Evolutionary conservation across 1,140 invertebrate species (phyloP).

Genomic region (Hyles euphorbiae): DNA sequence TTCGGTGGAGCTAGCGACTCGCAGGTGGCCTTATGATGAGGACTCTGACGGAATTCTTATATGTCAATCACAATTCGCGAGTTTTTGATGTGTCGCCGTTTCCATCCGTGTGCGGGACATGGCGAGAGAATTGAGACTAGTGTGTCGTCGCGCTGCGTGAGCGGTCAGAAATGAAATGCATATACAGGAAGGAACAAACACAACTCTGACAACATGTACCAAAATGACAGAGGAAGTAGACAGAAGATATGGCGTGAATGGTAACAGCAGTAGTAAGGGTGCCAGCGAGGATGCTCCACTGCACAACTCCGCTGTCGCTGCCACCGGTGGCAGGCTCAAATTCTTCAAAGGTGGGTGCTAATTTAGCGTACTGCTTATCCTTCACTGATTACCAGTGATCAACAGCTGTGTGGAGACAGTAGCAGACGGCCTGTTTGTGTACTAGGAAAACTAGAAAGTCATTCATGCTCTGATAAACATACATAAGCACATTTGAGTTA

Average conservation of each 20-base stretch:
- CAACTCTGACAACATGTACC: slow-evolving; percentile 79
- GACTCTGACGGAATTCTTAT: slow-evolving; percentile 60
- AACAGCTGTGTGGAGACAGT: slow-evolving; percentile 1
- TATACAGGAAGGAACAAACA: slow-evolving; percentile 75
- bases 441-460: slow-evolving; percentile 66
- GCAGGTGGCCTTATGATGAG: slow-evolving; percentile 71
- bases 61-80: slow-evolving; percentile 52
- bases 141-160: slow-evolving; percentile 57
- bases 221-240: slow-evolving; percentile 81
- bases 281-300: slow-evolving; percentile 57
- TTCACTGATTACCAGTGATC: neutral
- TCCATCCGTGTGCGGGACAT: slow-evolving; percentile 48
- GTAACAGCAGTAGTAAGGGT: slow-evolving; percentile 75
- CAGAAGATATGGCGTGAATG: slow-evolving; percentile 80
- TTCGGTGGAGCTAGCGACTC: slow-evolving; percentile 50
- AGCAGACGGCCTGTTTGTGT: slow-evolving; percentile 9
- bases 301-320: slow-evolving; percentile 46
- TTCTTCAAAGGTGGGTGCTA: slow-evolving; percentile 77
- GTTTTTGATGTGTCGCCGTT: slow-evolving; percentile 44
- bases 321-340: slow-evolving; percentile 77
- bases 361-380: neutral
- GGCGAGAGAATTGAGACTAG: slow-evolving; percentile 60
- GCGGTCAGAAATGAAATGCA: slow-evolving; percentile 75
- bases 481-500: slow-evolving; percentile 58
- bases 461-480: slow-evolving; percentile 74